Base-by-base conservation (phyloP, 2,113 vertebrate genomes). In the Caloenas nicobarica region DNA sequence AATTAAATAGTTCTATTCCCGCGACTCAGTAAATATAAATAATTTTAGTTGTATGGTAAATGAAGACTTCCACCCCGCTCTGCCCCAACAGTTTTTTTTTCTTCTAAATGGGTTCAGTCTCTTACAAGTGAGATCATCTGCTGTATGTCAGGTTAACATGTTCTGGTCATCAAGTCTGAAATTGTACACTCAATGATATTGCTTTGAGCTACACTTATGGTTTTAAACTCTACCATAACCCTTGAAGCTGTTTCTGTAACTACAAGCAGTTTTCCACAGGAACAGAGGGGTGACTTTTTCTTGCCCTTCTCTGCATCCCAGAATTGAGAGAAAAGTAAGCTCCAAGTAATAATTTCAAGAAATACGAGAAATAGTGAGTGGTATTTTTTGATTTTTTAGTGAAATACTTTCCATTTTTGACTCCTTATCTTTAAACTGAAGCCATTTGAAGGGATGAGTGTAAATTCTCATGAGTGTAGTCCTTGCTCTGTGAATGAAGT, bases 361-460 rank as follows among this genome's bases (percentile, higher is more conserved):
- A 36, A 40, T 28, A 40, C 5, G 31, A 74, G 44, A 12, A 31
- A 18, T 51, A 26, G 54, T 81, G 58, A 6, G 6, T n/a, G 7
- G 17, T 56, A 11, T 74, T 78, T 53, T 62, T 46, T 80, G 62
- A 36, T 10, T 82, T 65, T 29, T 42, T 78, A 25, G 42, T 64
- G 69, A 58, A 76, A 72, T n/a, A 5, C 11, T 82, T 82, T 44
- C 29, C 8, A 33, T 34, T 80, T 85, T 33, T 76, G 22, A 80
- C 88, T 68, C 44, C 53, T 66, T 68, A 56, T 79, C 40, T 91
- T 95, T 73, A 94, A 88, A 58, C 51, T 46, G 58, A 94, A 76
- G 36, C 23, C 6, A 19, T 66, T 56, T 86, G 79, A 38, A 88
- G 58, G 51, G 54, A 31, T 18, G 53, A 79, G 73, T 73, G 53